Percentiles rank a stretch among this genome's conserved stretches.
Conservation (phyloP, 1,140 invertebrate genomes). For the Drosophila lini region DNA sequence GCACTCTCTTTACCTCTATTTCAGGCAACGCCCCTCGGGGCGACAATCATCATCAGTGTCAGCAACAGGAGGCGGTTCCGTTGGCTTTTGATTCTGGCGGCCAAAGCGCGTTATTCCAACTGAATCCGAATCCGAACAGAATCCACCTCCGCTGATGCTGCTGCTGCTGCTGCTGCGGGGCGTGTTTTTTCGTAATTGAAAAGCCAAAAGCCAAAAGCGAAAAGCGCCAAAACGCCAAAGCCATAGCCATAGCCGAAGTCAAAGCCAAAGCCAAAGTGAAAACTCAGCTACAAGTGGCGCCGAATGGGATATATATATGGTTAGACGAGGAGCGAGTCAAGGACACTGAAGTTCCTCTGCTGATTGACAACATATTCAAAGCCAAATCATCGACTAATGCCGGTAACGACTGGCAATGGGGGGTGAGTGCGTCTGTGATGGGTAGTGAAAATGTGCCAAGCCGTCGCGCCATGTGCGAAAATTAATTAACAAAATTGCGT, state of each 20-base stretch:
- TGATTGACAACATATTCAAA: constrained; percentile 76
- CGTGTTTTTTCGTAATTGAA: constrained; percentile 64
- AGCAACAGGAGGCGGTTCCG: constrained; percentile 60
- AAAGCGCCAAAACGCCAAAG: constrained; percentile 60
- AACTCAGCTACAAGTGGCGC: constrained; percentile 35
- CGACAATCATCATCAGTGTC: constrained; percentile 73
- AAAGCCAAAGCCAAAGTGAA: constrained; percentile 17
- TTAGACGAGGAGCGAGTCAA: constrained; percentile 26
- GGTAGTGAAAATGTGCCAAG: constrained; percentile 18
- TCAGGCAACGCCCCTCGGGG: constrained; percentile 34
- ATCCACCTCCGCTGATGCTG: background rate
- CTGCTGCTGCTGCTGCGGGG: constrained; percentile 27
- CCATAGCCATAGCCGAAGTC: constrained; percentile 25
- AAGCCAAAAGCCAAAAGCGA: constrained; percentile 72
- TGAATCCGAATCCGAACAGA: constrained; percentile 8
- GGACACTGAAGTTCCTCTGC: constrained; percentile 22
- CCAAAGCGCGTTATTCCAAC: constrained; percentile 39
- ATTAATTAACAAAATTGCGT: constrained; percentile 82
- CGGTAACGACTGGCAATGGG: constrained; percentile 47
- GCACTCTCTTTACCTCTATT: constrained; percentile 8
- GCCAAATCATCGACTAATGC: constrained; percentile 62
- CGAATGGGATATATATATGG: constrained; percentile 10
- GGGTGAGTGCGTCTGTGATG: background rate
- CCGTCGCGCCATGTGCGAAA: constrained; percentile 60
- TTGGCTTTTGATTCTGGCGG: constrained; percentile 35